Conservation (phyloP, 2,888 invertebrate species). For the Malthinus seriepunctatus region DNA sequence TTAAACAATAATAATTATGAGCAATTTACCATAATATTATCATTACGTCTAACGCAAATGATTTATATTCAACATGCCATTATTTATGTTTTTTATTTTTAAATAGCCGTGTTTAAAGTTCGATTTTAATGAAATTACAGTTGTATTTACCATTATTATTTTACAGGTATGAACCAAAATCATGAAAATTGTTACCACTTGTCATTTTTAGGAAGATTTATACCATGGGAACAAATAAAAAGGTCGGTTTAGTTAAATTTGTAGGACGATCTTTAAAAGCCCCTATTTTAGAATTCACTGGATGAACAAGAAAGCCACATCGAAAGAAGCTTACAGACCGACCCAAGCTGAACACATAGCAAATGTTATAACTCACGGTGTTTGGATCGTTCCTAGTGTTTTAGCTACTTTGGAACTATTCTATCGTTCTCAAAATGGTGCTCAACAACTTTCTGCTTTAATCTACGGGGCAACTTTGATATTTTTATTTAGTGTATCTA, state of each 20-base stretch:
- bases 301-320: constrained; percentile 77
- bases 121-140: no score
- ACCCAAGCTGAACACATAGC: constrained; percentile 89
- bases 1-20: no score
- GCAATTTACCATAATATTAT: no score
- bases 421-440: constrained; percentile 70
- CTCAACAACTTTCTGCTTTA: constrained; percentile 79
- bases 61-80: no score
- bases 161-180: constrained; percentile 49
- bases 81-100: no score
- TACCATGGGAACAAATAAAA: constrained; percentile 45
- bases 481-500: constrained; percentile 84
- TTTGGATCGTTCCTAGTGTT: constrained; percentile 87
- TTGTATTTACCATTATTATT: neutral
- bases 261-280: neutral
- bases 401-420: constrained; percentile 75
- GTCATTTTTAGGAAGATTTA: constrained; percentile 34
- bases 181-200: constrained; percentile 43
- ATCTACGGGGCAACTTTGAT: constrained; percentile 87
- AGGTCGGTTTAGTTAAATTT: constrained; percentile 37
- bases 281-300: constrained; percentile 58
- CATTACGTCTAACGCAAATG: no score
- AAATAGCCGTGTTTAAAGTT: no score
- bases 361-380: constrained; percentile 89
- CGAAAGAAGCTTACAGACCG: constrained; percentile 82